Percentiles rank a stretch among this genome's conserved stretches.
Conservation (phyloP, 2,797 vertebrate genomes). For the Lagothrix lagotricha region DNA sequence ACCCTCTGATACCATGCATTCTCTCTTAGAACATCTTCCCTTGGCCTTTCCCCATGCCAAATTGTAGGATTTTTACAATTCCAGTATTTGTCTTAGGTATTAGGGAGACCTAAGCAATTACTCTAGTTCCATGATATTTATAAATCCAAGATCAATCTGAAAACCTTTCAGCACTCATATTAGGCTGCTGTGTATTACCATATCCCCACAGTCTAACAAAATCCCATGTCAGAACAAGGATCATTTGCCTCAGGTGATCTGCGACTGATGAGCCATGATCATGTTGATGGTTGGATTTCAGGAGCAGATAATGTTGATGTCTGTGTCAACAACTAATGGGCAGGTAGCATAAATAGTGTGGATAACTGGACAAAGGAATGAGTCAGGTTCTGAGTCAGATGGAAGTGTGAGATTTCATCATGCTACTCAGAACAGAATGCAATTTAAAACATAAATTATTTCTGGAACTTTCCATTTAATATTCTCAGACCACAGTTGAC, state of each 20-base stretch:
- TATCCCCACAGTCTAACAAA: neutral
- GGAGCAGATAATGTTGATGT: neutral
- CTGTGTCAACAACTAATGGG: neutral
- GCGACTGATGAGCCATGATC: neutral
- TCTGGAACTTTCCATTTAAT: neutral
- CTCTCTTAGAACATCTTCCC: neutral
- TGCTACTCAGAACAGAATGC: neutral
- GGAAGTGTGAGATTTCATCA: neutral
- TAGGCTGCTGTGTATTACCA: neutral
- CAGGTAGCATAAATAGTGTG: neutral
- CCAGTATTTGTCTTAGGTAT: neutral
- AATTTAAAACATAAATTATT: neutral
- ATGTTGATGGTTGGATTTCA: neutral
- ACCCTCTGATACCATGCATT: neutral
- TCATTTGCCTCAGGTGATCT: neutral
- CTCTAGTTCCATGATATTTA: neutral
- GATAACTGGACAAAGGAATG: neutral
- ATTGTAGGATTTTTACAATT: conserved; percentile 3
- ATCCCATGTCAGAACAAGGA: neutral
- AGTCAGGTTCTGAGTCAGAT: neutral
- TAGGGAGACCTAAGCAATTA: neutral
- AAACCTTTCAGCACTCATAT: neutral
- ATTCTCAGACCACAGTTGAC: neutral
- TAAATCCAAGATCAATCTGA: neutral
- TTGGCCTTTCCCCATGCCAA: neutral